Evolutionary conservation across 2,113 vertebrate genomes (phyloP).

Genomic region (Elanus axillaris): DNA sequence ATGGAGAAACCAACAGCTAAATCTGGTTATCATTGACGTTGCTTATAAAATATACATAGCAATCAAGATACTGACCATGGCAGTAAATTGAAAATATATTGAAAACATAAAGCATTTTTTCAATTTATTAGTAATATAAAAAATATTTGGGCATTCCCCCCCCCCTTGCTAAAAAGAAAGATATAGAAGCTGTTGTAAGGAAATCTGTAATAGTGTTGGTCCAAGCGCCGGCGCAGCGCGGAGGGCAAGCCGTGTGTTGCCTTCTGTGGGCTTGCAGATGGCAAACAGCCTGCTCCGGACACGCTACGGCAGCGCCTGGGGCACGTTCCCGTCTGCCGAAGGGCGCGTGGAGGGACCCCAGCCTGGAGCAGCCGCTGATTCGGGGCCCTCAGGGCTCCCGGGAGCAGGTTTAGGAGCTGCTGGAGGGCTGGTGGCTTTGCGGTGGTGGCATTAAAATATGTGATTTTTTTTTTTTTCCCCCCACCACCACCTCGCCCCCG

Average conservation of each 20-base stretch:
- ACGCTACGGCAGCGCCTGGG: fast-evolving
- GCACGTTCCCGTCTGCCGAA: not conserved
- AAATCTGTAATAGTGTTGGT: not conserved
- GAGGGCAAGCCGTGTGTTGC: not conserved
- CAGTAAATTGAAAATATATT: conserved; percentile 62
- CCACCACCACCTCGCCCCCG: no score
- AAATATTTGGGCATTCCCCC: not conserved
- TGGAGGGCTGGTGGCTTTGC: not conserved
- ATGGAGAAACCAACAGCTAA: conserved; percentile 41
- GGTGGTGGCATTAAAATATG: not conserved
- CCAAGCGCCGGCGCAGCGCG: fast-evolving
- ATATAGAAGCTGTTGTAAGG: not conserved
- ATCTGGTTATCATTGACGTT: conserved; percentile 45
- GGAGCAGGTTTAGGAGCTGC: not conserved
- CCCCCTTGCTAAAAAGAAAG: not conserved
- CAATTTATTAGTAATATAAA: conserved; percentile 36
- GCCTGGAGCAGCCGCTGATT: not conserved
- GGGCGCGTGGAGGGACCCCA: not conserved
- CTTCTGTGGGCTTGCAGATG: not conserved
- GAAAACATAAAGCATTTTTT: conserved; percentile 63
- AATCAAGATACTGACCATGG: conserved; percentile 33
- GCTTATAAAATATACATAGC: conserved; percentile 45
- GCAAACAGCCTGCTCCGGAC: not conserved
- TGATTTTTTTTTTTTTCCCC: no score
- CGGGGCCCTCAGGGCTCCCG: not conserved